phyloP scores from a whole-genome alignment of 35 echinoderm and acorn worm species.

The Hemicentrotus pulcherrimus region DNA sequence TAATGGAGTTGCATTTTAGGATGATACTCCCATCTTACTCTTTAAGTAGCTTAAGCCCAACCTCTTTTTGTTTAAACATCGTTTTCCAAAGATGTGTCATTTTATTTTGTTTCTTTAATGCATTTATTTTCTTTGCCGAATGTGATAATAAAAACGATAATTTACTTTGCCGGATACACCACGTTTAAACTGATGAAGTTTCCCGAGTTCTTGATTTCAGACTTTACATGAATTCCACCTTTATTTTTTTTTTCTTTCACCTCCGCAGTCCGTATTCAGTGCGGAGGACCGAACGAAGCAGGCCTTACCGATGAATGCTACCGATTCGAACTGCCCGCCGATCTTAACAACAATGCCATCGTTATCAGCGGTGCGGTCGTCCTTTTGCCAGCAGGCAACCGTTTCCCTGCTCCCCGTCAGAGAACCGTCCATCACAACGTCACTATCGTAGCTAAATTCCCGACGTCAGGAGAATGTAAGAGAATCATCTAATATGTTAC shows the following conservation, averaged over 20 bases:
- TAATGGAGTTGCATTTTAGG: too few relatives aligned
- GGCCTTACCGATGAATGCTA: background rate
- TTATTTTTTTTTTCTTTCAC: background rate
- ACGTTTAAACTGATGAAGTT: background rate
- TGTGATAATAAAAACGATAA: too few relatives aligned
- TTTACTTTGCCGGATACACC: too few relatives aligned
- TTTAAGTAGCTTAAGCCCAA: too few relatives aligned
- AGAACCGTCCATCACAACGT: background rate
- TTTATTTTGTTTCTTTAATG: too few relatives aligned
- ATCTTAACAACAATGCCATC: constrained; percentile 14
- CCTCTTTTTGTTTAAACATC: too few relatives aligned
- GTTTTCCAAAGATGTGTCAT: too few relatives aligned
- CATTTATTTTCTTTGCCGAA: too few relatives aligned
- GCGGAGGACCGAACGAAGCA: constrained; percentile 10
- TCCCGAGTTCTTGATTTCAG: background rate
- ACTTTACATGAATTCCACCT: background rate
- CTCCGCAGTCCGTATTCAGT: background rate
- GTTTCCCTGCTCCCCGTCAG: background rate
- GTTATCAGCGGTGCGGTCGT: background rate
- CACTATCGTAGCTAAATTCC: constrained; percentile 29
- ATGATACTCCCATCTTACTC: too few relatives aligned
- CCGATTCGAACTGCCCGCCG: constrained; percentile 13
- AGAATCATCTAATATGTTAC: background rate
- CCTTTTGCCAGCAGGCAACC: background rate
- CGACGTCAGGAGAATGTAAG: constrained; percentile 26